These are phyloP conservation scores for Phasianus colchicus DNA, from an alignment of 2,113 vertebrate species.

Conservation along the genomic window DNA sequence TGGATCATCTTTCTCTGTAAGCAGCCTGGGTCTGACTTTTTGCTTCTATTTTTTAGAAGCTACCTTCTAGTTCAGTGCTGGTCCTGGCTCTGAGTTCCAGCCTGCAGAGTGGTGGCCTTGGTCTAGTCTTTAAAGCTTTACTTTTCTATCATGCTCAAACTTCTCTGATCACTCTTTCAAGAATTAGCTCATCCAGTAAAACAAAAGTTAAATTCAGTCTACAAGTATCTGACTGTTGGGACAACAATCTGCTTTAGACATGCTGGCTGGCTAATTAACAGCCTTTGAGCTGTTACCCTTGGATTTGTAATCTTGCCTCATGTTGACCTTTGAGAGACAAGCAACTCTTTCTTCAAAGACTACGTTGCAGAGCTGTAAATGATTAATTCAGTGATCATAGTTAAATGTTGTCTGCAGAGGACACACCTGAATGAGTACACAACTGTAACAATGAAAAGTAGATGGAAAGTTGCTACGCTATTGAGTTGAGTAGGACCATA, in stretches of 20 bases:
- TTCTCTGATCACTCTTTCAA: not conserved
- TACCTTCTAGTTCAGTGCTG: not conserved
- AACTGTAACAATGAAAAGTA: not conserved
- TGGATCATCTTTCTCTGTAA: not conserved
- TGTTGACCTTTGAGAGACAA: conserved; percentile 57
- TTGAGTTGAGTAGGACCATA: not conserved
- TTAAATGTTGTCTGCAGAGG: conserved; percentile 7
- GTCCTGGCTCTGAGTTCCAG: not conserved
- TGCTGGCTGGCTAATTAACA: not conserved
- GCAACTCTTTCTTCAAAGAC: conserved; percentile 23
- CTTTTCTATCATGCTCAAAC: not conserved
- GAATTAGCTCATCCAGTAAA: not conserved
- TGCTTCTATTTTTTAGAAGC: not conserved
- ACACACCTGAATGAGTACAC: not conserved
- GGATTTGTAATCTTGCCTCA: not conserved
- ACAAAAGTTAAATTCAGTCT: not conserved
- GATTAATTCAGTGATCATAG: conserved; percentile 47
- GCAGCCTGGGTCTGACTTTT: not conserved
- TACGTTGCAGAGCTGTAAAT: conserved; percentile 50
- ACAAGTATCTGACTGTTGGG: not conserved
- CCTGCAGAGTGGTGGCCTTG: not conserved
- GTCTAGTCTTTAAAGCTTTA: not conserved
- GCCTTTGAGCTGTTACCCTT: not conserved
- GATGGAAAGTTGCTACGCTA: not conserved
- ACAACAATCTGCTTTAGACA: not conserved